Conservation (phyloP, 2,797 vertebrate genomes). For the Oreochromis grahami region DNA sequence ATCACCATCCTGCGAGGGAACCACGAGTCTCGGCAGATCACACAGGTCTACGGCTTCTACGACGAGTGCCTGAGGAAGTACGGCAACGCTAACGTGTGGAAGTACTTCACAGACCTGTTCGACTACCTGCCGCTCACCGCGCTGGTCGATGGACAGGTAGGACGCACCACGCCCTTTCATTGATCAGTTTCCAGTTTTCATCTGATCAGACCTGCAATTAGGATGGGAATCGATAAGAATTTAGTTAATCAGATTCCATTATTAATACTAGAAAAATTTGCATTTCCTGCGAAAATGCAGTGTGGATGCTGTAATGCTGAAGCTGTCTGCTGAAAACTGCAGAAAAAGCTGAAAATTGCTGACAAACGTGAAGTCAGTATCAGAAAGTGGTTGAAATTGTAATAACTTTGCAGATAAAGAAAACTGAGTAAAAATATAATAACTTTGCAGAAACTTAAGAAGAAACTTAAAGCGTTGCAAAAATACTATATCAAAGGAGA, state of each 20-base stretch:
- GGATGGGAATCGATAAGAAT: background rate
- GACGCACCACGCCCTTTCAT: background rate
- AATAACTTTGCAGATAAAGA: too few species aligned
- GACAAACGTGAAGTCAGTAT: too few species aligned
- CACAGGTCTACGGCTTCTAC: slow-evolving; percentile 96
- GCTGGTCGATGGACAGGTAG: slow-evolving; percentile 92
- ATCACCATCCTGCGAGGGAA: slow-evolving; percentile 95
- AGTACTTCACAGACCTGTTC: slow-evolving; percentile 96
- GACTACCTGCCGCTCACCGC: slow-evolving; percentile 96
- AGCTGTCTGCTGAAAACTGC: too few species aligned
- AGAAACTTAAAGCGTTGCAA: too few species aligned
- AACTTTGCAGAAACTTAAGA: too few species aligned
- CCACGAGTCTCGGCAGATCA: slow-evolving; percentile 95
- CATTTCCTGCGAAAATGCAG: too few species aligned
- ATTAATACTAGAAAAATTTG: too few species aligned
- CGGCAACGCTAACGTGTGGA: slow-evolving; percentile 95
- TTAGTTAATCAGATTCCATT: background rate
- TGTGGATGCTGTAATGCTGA: too few species aligned
- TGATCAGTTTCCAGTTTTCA: background rate
- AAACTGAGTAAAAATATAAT: too few species aligned
- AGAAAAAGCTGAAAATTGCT: too few species aligned
- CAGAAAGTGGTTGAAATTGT: too few species aligned
- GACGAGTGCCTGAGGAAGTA: slow-evolving; percentile 97
- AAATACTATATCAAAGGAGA: too few species aligned
- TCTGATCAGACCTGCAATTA: background rate